Base-by-base conservation (phyloP, 2,113 vertebrate species). In the Nesogale talazaci region DNA sequence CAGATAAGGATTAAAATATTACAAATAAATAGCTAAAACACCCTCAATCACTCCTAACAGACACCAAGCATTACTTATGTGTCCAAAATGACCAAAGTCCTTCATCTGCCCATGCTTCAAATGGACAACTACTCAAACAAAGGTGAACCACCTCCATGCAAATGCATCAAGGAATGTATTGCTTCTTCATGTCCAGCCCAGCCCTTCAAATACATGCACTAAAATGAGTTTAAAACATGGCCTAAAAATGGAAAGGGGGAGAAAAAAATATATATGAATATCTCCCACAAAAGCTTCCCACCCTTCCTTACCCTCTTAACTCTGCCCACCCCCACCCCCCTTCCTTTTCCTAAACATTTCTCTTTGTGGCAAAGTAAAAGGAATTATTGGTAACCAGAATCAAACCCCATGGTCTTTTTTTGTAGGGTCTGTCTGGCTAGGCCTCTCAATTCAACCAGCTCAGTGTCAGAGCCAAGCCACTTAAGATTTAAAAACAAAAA, bases 161-260 rank as follows among this genome's bases (percentile, higher is more conserved):
- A 96, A 96, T 88, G 97, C 97, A 97, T 97, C 97, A 97, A 97
- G 97, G 97, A 96, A 97, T 96, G 95, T 97, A 97, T 96, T 97
- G 95, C 95, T 97, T 97, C 94, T 96, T 96, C 95, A 95, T 94
- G 95, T 97, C 89, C 96, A 94, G 88, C 95, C 97, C 96, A 97
- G 96, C 95, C 96, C 96, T 97, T 97, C 93, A 95, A 94, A 94
- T 94, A 94, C 97, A 97, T 97, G 97, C 95, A 96, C 95, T 97
- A 97, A 91, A 96, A 90, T 95, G 94, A 90, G 76, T 90, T 97
- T 94, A 96, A 97, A 96, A 94, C 95, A 95, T 92, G 94, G 95
- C 91, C 93, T 97, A 94, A 93, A 96, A 95, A 93, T 95, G 96
- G 95, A 94, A 94, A 95, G 91, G 80, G 95, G 96, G 94, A 95